These are phyloP conservation scores for Microcebus griseorufus DNA, from an alignment of 2,113 vertebrate genomes.

Conservation along the genomic window DNA sequence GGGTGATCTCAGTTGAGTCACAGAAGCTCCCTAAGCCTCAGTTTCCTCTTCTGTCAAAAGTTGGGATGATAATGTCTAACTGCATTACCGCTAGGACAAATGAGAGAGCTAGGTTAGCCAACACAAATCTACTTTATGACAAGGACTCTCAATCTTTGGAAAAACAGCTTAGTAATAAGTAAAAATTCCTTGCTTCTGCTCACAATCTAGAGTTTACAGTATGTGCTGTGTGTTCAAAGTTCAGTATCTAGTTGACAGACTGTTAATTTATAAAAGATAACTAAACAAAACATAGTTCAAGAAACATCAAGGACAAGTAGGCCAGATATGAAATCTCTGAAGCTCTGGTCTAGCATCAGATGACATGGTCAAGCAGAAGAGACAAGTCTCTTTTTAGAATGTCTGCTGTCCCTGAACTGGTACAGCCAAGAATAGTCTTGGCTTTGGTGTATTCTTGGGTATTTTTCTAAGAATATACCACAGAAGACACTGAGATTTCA, in stretches of 20 bases:
- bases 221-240: background rate
- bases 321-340: background rate
- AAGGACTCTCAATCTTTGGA: background rate
- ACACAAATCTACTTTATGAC: background rate
- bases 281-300: background rate
- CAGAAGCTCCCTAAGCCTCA: background rate
- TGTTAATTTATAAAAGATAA: background rate
- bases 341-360: background rate
- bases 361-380: background rate
- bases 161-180: background rate
- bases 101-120: background rate
- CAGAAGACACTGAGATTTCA: slow-evolving; percentile 49
- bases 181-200: background rate
- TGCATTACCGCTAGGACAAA: background rate
- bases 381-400: slow-evolving; percentile 17
- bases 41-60: slow-evolving; percentile 14
- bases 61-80: background rate
- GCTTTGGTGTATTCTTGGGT: slow-evolving; percentile 31
- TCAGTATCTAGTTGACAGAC: background rate
- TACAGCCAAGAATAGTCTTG: slow-evolving; percentile 49
- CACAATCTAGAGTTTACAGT: background rate
- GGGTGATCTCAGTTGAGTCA: background rate
- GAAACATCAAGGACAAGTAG: background rate
- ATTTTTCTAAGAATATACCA: slow-evolving; percentile 61
- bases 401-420: slow-evolving; percentile 40